Evolutionary conservation across 1,140 invertebrate genomes (phyloP), one percentile per base, ranked within the genome.

Genomic region (Latrodectus geometricus): DNA sequence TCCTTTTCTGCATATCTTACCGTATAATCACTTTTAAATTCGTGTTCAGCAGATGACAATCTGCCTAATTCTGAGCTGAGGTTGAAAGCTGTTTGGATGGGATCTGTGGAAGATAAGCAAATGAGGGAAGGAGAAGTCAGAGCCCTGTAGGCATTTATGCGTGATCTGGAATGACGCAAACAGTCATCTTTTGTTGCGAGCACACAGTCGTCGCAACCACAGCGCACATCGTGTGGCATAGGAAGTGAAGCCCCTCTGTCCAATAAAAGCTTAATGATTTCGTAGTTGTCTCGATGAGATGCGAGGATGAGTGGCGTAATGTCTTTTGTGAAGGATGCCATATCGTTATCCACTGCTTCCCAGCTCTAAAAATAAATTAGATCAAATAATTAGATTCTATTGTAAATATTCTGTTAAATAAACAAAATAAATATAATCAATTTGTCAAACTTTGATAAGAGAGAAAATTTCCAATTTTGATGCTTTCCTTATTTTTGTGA

Each of bases 141-240:
- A 0, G 97, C 98, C 70, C 95, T 93, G 91, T 98, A 99, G 1
- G 97, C 96, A 90, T 98, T 99, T 89, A 99, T 98, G 77, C 97
- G 93, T 1, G 97, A 95, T 88, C 97, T 95, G 0, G 97, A 98
- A 91, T 93, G 92, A 84, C 91, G 90, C 49, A 98, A 93, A 0
- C 96, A 97, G 89, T 97, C 96, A 73, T 93, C 92, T 83, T 94
- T 92, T 86, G 94, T 95, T 0, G 95, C 95, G 23, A 92, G 93
- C 1, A 96, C 94, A 89, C 96, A 97, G 87, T 96, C 95, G 89
- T 97, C 95, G 90, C 96, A 97, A 35, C 95, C 95, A 90, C 96
- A 97, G 90, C 95, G 95, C 89, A 96, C 95, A 92, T 97, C 95
- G 92, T 97, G 96, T 87, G 96, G 96, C 90, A 95, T 94, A 0